A percentile compares a stretch with the other conserved stretches of the same genome.
phyloP scores from a whole-genome alignment of 2,113 vertebrate species.

The Lynx canadensis region DNA sequence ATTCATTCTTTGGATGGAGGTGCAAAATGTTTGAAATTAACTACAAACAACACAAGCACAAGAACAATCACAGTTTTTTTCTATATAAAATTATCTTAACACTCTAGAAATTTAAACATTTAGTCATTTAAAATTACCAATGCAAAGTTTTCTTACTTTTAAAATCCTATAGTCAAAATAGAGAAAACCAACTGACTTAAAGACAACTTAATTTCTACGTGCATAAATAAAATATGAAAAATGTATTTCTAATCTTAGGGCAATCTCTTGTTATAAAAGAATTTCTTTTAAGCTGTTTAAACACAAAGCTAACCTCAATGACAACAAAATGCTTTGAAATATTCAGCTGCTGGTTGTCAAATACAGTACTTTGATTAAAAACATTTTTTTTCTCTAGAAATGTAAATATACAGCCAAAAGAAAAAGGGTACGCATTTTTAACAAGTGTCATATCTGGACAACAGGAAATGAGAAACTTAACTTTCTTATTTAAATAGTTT shows the following conservation, averaged over 20 bases:
- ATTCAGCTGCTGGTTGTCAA: background rate
- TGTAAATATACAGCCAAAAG: background rate
- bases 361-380: background rate
- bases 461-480: background rate
- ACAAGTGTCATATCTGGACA: background rate
- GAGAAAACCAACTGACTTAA: constrained; percentile 16
- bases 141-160: background rate
- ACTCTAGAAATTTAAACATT: background rate
- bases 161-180: background rate
- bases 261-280: background rate
- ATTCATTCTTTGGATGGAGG: background rate
- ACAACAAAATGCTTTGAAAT: constrained; percentile 29
- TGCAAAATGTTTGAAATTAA: background rate
- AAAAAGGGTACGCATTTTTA: background rate
- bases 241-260: background rate
- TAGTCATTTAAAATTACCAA: background rate
- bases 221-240: background rate
- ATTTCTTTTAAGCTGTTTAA: constrained; percentile 30
- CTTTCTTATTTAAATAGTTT: background rate
- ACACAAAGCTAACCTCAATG: background rate
- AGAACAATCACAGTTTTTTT: background rate
- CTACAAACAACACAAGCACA: background rate
- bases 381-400: background rate
- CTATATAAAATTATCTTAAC: background rate
- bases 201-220: background rate